A percentile compares a stretch with the other conserved stretches of the same genome.
These are phyloP conservation scores for Parochlus steinenii DNA, from an alignment of 2,888 invertebrate species.

Conservation along the genomic window DNA sequence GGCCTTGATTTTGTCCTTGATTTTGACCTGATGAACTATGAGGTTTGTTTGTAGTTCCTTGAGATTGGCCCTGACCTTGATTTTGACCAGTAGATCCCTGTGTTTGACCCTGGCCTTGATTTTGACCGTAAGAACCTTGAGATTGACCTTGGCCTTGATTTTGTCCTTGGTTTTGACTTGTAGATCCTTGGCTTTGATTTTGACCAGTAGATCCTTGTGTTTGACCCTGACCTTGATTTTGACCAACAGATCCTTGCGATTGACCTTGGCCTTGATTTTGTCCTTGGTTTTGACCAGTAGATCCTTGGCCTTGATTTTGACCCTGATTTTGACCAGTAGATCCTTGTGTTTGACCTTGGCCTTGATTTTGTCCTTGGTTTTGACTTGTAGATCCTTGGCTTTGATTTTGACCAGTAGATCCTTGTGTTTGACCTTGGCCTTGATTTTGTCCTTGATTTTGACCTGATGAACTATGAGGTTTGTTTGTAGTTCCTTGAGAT, in stretches of 20 bases:
- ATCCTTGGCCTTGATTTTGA: conserved; percentile 1
- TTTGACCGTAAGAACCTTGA: not conserved
- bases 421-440: no score
- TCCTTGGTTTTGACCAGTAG: not conserved
- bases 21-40: not conserved
- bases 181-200: not conserved
- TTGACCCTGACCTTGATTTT: not conserved
- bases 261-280: conserved; percentile 5
- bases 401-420: no score
- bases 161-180: conserved; percentile 3
- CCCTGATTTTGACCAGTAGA: no score
- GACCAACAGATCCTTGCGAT: not conserved
- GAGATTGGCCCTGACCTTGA: not conserved
- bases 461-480: not conserved
- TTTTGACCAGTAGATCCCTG: not conserved
- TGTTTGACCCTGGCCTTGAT: not conserved
- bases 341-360: no score
- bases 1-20: not conserved
- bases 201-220: not conserved
- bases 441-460: not conserved
- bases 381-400: no score
- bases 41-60: not conserved
- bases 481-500: not conserved
- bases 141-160: not conserved
- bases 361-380: no score